A percentile compares a stretch with the other conserved stretches of the same genome.
phyloP scores from a whole-genome alignment of 2,888 invertebrate genomes.

The Drosophila lacicola region DNA sequence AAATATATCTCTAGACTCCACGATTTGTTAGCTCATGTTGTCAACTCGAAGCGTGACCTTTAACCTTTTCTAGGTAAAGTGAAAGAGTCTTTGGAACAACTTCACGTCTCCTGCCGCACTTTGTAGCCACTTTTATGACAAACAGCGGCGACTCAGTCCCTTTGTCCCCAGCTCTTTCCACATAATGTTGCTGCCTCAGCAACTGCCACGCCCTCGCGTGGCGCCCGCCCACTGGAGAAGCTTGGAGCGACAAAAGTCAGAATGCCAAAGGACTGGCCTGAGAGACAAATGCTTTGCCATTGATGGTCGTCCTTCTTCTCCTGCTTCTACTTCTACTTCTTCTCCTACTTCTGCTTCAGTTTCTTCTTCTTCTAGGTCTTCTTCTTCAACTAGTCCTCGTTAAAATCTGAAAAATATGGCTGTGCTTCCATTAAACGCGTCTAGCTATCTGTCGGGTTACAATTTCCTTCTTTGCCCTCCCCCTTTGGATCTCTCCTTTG shows the following conservation, averaged over 20 bases:
- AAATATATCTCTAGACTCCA: no score
- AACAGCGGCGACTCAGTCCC: slow-evolving; percentile 46
- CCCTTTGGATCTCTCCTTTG: neutral
- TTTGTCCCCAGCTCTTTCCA: slow-evolving; percentile 14
- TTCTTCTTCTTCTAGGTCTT: slow-evolving; percentile 7
- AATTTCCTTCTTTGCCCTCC: slow-evolving; percentile 62
- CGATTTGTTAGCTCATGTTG: no score
- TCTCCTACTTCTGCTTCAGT: no score
- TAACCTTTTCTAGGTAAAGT: slow-evolving; percentile 7
- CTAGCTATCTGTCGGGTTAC: slow-evolving; percentile 70
- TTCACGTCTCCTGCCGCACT: slow-evolving; percentile 54
- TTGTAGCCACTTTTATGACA: slow-evolving; percentile 79
- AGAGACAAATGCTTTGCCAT: slow-evolving; percentile 63
- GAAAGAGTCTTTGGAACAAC: neutral
- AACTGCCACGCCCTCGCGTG: slow-evolving; percentile 59
- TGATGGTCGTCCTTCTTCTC: slow-evolving; percentile 47
- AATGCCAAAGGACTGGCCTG: slow-evolving; percentile 34
- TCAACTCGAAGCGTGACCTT: neutral
- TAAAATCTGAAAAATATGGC: slow-evolving; percentile 74
- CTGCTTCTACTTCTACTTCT: slow-evolving; percentile 1
- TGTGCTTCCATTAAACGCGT: slow-evolving; percentile 66
- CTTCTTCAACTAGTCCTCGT: slow-evolving; percentile 52
- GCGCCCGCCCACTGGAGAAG: slow-evolving; percentile 17
- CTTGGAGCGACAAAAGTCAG: slow-evolving; percentile 16
- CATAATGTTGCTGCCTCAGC: slow-evolving; percentile 58